These are phyloP conservation scores for Caenorhabditis auriculariae DNA, from an alignment of 2,888 invertebrate genomes.

Conservation along the genomic window DNA sequence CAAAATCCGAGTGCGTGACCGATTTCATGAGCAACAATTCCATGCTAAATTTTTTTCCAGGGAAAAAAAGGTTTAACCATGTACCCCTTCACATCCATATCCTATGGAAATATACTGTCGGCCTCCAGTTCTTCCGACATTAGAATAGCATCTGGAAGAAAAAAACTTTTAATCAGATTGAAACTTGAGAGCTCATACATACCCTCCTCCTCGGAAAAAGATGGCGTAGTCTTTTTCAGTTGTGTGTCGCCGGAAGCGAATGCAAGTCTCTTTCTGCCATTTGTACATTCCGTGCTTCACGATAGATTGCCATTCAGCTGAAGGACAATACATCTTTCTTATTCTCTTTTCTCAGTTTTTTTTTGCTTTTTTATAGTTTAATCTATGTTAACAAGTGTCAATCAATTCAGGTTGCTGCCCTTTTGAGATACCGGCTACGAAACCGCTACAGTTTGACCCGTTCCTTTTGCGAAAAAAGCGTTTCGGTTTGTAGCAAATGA, in stretches of 20 bases:
- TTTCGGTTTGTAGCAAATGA: too few species aligned
- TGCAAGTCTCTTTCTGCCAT: constrained; percentile 48
- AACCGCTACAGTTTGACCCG: too few species aligned
- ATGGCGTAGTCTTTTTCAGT: constrained; percentile 26
- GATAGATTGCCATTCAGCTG: constrained; percentile 36
- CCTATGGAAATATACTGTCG: constrained; percentile 49
- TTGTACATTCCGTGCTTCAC: constrained; percentile 40
- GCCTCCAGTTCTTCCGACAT: constrained; percentile 50
- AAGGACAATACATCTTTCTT: too few species aligned
- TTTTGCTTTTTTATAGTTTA: too few species aligned
- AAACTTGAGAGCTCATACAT: constrained; percentile 1
- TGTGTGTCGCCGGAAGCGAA: constrained; percentile 30
- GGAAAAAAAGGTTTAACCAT: background rate
- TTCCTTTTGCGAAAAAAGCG: too few species aligned
- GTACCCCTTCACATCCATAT: constrained; percentile 43
- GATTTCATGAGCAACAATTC: constrained; percentile 51
- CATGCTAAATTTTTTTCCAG: constrained; percentile 22
- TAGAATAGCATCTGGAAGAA: constrained; percentile 44
- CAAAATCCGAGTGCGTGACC: constrained; percentile 51
- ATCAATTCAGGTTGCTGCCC: too few species aligned
- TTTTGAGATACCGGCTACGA: too few species aligned
- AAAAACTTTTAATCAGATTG: background rate
- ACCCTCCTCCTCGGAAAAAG: constrained; percentile 40
- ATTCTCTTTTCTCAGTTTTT: too few species aligned
- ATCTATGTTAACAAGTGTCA: too few species aligned